These are phyloP conservation scores for Synodontis membranacea DNA, from an alignment of 2,113 vertebrate species.

Conservation along the genomic window DNA sequence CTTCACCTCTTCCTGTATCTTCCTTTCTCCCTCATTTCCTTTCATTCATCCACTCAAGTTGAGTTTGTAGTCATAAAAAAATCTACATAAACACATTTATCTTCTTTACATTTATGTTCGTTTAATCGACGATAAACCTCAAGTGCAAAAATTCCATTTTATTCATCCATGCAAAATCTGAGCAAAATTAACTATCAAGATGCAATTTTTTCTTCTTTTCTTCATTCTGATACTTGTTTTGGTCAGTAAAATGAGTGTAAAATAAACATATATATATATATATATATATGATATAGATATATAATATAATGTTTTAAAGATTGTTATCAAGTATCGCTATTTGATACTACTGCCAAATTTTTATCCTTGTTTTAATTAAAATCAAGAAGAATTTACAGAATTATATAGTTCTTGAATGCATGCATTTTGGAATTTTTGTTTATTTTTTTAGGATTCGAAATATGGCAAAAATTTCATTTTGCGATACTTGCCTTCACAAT, in stretches of 20 bases:
- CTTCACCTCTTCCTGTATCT: background rate
- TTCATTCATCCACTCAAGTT: background rate
- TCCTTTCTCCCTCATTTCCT: background rate
- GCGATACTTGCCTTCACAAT: too few species aligned
- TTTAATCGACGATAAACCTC: background rate
- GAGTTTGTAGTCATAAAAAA: background rate
- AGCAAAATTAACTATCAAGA: background rate
- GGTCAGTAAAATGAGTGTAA: background rate
- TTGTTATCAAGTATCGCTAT: background rate
- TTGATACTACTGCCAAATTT: background rate
- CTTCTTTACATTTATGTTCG: background rate
- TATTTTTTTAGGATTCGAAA: too few species aligned
- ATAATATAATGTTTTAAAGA: background rate
- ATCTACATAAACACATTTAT: background rate
- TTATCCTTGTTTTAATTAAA: background rate
- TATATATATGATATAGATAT: too few species aligned
- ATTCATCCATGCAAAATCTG: too few species aligned
- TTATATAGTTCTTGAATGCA: too few species aligned
- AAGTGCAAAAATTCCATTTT: too few species aligned
- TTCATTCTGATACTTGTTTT: background rate
- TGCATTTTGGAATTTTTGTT: too few species aligned
- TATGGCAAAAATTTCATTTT: too few species aligned
- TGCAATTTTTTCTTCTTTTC: background rate
- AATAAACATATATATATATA: too few species aligned
- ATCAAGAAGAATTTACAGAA: too few species aligned